phyloP scores from a whole-genome alignment of 2,797 vertebrate genomes.

The Cirrhinus molitorella region DNA sequence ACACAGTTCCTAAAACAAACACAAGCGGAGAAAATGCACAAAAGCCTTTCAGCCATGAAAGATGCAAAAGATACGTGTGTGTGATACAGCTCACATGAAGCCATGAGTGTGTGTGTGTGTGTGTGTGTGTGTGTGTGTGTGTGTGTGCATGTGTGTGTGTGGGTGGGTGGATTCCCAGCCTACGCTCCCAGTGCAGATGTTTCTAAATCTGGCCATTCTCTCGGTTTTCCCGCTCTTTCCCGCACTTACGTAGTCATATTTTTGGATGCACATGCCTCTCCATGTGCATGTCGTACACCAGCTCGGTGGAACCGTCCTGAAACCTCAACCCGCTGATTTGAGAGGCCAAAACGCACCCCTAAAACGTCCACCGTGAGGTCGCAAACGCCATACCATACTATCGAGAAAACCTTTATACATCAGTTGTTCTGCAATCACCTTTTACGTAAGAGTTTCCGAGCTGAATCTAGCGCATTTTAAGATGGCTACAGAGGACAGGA shows the following conservation, averaged over 20 bases:
- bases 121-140: conserved; percentile 40
- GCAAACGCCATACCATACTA: neutral
- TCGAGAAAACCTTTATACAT: neutral
- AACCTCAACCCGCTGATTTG: conserved; percentile 40
- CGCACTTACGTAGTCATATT: conserved; percentile 52
- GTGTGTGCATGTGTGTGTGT: conserved; percentile 6
- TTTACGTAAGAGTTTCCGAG: conserved; percentile 24
- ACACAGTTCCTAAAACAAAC: conserved; percentile 51
- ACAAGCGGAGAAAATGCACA: conserved; percentile 34
- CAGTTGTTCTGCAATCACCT: conserved; percentile 6
- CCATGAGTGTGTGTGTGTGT: neutral
- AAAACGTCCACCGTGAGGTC: conserved; percentile 9
- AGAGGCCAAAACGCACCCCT: conserved; percentile 19
- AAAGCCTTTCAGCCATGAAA: conserved; percentile 48
- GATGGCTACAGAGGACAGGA: conserved; percentile 39
- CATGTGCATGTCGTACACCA: conserved; percentile 56
- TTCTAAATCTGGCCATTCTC: conserved; percentile 57
- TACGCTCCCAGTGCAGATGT: conserved; percentile 44
- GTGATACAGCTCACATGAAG: conserved; percentile 37
- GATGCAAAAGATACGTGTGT: conserved; percentile 32
- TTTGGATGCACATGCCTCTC: conserved; percentile 62
- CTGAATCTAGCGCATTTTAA: conserved; percentile 37
- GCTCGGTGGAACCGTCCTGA: conserved; percentile 47
- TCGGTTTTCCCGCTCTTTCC: conserved; percentile 47
- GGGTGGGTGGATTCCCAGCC: conserved; percentile 51